Conservation (phyloP, 2,888 invertebrate species). For the Parascotia fuliginaria region DNA sequence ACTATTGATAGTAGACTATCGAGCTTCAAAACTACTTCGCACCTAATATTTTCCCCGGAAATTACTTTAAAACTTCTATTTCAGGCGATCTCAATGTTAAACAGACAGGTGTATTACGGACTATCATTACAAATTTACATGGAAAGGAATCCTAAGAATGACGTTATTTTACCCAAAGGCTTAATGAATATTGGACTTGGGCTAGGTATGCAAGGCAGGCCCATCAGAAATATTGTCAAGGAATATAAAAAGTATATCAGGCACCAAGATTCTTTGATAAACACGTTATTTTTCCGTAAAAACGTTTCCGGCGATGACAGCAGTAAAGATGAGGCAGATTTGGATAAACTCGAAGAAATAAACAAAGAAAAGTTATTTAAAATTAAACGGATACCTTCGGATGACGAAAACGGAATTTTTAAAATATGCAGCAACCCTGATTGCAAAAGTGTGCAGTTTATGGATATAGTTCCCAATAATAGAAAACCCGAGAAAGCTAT, state of each 20-base stretch:
- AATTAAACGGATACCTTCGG: not conserved
- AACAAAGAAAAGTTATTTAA: conserved; percentile 5
- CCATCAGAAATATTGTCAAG: conserved; percentile 56
- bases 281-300: conserved; percentile 38
- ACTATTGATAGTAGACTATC: too few species aligned
- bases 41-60: not conserved
- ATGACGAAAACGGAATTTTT: not conserved
- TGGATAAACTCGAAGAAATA: not conserved
- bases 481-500: too few species aligned
- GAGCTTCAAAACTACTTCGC: too few species aligned
- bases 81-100: conserved; percentile 75
- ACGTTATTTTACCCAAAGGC: conserved; percentile 63
- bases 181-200: conserved; percentile 61
- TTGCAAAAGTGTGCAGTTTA: too few species aligned
- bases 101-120: conserved; percentile 63
- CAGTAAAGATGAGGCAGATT: conserved; percentile 3
- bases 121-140: conserved; percentile 55
- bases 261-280: conserved; percentile 42
- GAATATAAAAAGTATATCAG: conserved; percentile 60
- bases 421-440: not conserved
- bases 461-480: too few species aligned
- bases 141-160: conserved; percentile 40
- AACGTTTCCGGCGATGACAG: not conserved
- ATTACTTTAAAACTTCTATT: conserved; percentile 31
- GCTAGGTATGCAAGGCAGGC: conserved; percentile 59